A percentile compares a stretch with the other conserved stretches of the same genome.
These are phyloP conservation scores for Exaiptasia diaphana DNA, from an alignment of 64 coral and sea anemone species.

Conservation along the genomic window DNA sequence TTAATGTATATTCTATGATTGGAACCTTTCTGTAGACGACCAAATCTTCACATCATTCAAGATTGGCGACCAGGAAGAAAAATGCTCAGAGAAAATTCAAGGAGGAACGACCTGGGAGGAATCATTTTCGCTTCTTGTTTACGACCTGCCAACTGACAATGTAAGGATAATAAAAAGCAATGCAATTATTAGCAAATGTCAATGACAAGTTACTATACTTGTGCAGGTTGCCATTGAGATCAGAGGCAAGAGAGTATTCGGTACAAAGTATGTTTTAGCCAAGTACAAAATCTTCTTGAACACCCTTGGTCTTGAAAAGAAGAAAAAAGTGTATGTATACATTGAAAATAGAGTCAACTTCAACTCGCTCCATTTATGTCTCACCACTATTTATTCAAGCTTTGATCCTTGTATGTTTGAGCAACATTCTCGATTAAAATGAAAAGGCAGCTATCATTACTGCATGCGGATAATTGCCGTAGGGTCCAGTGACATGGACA, in stretches of 20 bases:
- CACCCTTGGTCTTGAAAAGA: constrained; percentile 74
- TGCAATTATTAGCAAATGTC: background rate
- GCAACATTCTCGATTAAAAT: too few relatives aligned
- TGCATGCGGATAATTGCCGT: too few relatives aligned
- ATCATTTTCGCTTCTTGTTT: constrained; percentile 74
- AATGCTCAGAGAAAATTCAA: constrained; percentile 62
- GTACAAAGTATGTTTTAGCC: constrained; percentile 81
- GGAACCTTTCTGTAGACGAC: too few relatives aligned
- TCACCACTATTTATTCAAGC: too few relatives aligned
- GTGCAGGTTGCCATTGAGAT: constrained; percentile 72
- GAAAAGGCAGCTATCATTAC: too few relatives aligned
- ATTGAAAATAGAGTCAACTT: too few relatives aligned
- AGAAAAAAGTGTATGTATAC: constrained; percentile 86
- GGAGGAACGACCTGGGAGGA: constrained; percentile 67
- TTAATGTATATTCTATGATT: too few relatives aligned
- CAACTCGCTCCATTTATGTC: too few relatives aligned
- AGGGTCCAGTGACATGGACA: too few relatives aligned
- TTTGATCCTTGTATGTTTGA: too few relatives aligned
- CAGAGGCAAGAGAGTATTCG: constrained; percentile 70
- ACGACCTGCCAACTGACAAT: constrained; percentile 70
- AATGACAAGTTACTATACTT: background rate
- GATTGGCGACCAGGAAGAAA: constrained; percentile 82
- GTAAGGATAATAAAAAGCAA: constrained; percentile 7
- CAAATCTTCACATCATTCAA: constrained; percentile 72
- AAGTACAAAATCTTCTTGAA: constrained; percentile 91